Percentiles rank a stretch among this genome's conserved stretches.
Conservation (phyloP, 2,888 invertebrate species). For the Mellilla xanthometata region DNA sequence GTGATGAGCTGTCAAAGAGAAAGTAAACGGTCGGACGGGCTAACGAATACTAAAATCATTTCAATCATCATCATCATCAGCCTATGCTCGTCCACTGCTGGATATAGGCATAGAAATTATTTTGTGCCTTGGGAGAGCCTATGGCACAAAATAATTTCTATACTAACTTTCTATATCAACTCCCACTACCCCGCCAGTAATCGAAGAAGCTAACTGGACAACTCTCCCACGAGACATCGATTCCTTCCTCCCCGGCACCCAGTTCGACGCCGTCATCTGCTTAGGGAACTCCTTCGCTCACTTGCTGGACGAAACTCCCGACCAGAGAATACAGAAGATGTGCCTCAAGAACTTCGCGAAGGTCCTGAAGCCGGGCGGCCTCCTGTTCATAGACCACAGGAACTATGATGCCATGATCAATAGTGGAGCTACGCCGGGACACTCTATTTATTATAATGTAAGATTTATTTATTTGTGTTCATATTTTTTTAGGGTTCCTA, state of each 20-base stretch:
- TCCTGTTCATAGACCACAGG: constrained; percentile 93
- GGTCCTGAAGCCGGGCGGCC: constrained; percentile 92
- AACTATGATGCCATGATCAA: constrained; percentile 93
- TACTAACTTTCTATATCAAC: background rate
- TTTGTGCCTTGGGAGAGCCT: no score
- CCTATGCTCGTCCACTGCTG: no score
- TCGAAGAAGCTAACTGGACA: constrained; percentile 96
- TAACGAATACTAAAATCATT: no score
- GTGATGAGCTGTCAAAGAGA: no score
- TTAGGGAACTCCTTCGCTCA: constrained; percentile 96
- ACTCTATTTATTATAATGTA: constrained; percentile 95
- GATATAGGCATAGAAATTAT: no score
- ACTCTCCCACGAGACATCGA: constrained; percentile 89
- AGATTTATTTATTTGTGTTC: constrained; percentile 64
- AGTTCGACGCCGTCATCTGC: constrained; percentile 95
- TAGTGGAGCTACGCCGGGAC: constrained; percentile 89
- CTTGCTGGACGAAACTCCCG: constrained; percentile 89
- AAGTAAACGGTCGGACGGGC: no score
- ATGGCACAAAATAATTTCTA: no score
- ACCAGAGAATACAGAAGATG: constrained; percentile 90
- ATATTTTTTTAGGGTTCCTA: no score
- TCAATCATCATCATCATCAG: no score
- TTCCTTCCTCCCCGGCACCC: constrained; percentile 80
- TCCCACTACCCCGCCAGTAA: constrained; percentile 85
- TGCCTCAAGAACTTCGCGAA: constrained; percentile 91